Evolutionary conservation across 2,888 invertebrate species (phyloP).

Genomic region (Aspidapion aeneum): DNA sequence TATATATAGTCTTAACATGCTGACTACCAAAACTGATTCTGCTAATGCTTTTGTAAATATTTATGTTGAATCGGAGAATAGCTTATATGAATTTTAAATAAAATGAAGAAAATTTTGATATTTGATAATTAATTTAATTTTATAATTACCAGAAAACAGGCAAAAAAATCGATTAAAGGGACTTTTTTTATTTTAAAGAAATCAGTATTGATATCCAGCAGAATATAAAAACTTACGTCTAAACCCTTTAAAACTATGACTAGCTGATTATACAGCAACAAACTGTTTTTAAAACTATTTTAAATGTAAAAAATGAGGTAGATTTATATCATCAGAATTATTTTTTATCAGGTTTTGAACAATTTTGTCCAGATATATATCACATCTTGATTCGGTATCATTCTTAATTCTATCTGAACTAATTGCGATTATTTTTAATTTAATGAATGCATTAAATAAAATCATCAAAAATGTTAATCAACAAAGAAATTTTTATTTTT

Average conservation of each 20-base stretch:
- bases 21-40: too few relatives aligned
- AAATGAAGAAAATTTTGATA: too few relatives aligned
- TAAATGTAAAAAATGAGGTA: constrained; percentile 45
- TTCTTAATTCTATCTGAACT: constrained; percentile 2
- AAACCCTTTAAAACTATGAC: constrained; percentile 47
- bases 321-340: constrained; percentile 36
- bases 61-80: too few relatives aligned
- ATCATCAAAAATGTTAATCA: too few relatives aligned
- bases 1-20: too few relatives aligned
- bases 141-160: too few relatives aligned
- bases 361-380: constrained; percentile 10
- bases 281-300: constrained; percentile 41
- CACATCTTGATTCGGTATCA: constrained; percentile 4
- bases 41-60: too few relatives aligned
- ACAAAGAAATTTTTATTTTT: too few relatives aligned
- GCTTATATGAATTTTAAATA: too few relatives aligned
- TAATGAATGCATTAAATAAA: neutral
- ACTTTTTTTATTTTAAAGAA: too few relatives aligned
- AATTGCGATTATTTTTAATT: neutral
- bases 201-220: constrained; percentile 24
- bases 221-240: constrained; percentile 36
- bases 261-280: constrained; percentile 51
- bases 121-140: too few relatives aligned
- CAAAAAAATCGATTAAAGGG: too few relatives aligned
- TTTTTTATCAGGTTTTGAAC: neutral